Evolutionary conservation across 2,888 invertebrate genomes (phyloP), one percentile per base, ranked within the genome.

Genomic region (Graphium colonna): DNA sequence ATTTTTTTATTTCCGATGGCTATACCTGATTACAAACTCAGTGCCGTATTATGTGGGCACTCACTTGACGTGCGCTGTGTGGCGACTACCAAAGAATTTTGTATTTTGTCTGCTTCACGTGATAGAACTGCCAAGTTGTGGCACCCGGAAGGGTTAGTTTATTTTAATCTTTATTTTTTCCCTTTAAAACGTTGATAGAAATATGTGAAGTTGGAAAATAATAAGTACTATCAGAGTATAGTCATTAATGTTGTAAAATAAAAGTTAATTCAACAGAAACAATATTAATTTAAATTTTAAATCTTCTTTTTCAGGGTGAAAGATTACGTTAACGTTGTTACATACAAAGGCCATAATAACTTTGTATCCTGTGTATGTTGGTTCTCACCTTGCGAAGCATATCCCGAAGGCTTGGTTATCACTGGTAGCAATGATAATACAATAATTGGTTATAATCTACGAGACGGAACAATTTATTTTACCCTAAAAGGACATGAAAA

Each of bases 341-440:
- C 94, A 0, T 92, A 95, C 66, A 91, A 91, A 67, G 96, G 96
- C 18, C 97, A 98, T 73, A 92, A 91, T 49, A 96, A 96, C 75
- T 98, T 96, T 77, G 95, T 98, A 0, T 94, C 95, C 0, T 93
- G 94, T 64, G 94, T 97, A 0, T 94, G 94, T 71, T 94, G 94
- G 72, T 73, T 97, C 63, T 93, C 94, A 42, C 94, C 95, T 0
- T 92, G 92, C 59, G 90, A 91, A 59, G 87, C 91, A 15, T 92
- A 92, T 71, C 95, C 95, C 0, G 92, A 94, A 54, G 96, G 96
- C 1, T 86, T 96, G 53, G 94, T 98, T 49, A 87, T 96, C 50
- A 97, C 97, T 3, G 98, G 97, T 13, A 95, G 97, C 69, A 96
- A 97, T 81, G 98, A 98, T 78, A 93, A 93, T 57, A 92, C 92